A percentile compares a stretch with the other conserved stretches of the same genome.
Evolutionary conservation across 2,797 vertebrate genomes (phyloP).

Genomic region (Apodemus agrarius): DNA sequence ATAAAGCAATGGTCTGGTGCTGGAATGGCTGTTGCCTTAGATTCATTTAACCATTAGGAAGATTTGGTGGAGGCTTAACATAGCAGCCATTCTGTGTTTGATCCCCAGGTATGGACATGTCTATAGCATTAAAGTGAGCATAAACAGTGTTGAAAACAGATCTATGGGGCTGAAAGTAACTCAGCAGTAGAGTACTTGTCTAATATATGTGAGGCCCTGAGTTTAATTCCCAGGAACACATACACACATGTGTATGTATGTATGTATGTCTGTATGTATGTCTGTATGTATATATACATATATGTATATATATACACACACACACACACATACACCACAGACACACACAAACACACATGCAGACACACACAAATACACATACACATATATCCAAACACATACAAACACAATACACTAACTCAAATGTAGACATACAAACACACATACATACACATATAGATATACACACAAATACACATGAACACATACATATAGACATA

Average conservation of each 20-base stretch:
- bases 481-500: not conserved
- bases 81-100: not conserved
- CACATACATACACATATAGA: fast-evolving
- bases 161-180: not conserved
- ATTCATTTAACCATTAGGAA: slow-evolving; percentile 75
- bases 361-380: not conserved
- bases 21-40: slow-evolving; percentile 75
- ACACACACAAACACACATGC: not conserved
- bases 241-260: not conserved
- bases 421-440: not conserved
- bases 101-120: not conserved
- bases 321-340: not conserved
- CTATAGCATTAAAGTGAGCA: not conserved
- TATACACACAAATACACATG: not conserved
- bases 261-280: too few species aligned
- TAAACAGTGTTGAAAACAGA: slow-evolving; percentile 48
- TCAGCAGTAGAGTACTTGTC: not conserved
- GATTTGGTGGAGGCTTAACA: not conserved
- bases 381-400: not conserved
- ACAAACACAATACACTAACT: too few species aligned
- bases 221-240: not conserved
- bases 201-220: not conserved
- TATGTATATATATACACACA: not conserved
- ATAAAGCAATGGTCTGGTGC: slow-evolving; percentile 74
- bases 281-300: too few species aligned